These are phyloP conservation scores for Eristalis pertinax DNA, from an alignment of 2,888 invertebrate genomes.

Conservation along the genomic window DNA sequence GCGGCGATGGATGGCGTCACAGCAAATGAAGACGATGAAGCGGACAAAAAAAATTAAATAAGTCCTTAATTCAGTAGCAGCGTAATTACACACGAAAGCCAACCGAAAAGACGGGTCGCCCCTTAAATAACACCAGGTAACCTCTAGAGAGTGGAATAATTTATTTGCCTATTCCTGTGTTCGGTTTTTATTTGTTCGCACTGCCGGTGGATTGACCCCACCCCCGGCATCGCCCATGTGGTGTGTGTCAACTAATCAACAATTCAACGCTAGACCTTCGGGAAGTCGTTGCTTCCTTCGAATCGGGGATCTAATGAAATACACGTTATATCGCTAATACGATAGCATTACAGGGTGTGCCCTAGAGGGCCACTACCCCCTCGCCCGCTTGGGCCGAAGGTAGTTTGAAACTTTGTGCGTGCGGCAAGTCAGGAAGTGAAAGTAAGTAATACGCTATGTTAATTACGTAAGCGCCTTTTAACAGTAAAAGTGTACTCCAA, in stretches of 20 bases:
- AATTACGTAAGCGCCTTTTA: slow-evolving; percentile 59
- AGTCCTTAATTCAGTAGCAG: slow-evolving; percentile 49
- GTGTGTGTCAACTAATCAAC: slow-evolving; percentile 63
- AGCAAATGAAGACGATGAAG: neutral
- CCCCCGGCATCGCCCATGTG: slow-evolving; percentile 5
- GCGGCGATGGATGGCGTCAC: neutral
- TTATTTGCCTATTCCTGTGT: slow-evolving; percentile 60
- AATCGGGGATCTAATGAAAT: slow-evolving; percentile 50
- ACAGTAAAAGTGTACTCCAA: slow-evolving; percentile 39
- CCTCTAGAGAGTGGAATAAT: slow-evolving; percentile 41
- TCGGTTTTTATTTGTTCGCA: slow-evolving; percentile 11
- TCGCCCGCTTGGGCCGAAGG: neutral
- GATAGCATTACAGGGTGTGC: neutral
- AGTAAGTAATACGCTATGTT: slow-evolving; percentile 53
- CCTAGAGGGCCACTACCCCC: neutral
- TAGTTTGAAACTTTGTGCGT: slow-evolving; percentile 38
- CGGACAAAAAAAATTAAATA: slow-evolving; percentile 1
- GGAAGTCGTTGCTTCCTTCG: slow-evolving; percentile 33
- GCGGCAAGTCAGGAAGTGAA: slow-evolving; percentile 56
- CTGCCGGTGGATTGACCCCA: neutral
- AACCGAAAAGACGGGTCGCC: neutral
- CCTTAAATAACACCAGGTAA: neutral
- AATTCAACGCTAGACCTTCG: slow-evolving; percentile 50
- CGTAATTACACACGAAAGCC: slow-evolving; percentile 41
- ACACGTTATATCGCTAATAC: slow-evolving; percentile 38